Percentiles rank a stretch among this genome's conserved stretches.
Evolutionary conservation across 2,113 vertebrate genomes (phyloP).

Genomic region (Kobus ellipsiprymnus): DNA sequence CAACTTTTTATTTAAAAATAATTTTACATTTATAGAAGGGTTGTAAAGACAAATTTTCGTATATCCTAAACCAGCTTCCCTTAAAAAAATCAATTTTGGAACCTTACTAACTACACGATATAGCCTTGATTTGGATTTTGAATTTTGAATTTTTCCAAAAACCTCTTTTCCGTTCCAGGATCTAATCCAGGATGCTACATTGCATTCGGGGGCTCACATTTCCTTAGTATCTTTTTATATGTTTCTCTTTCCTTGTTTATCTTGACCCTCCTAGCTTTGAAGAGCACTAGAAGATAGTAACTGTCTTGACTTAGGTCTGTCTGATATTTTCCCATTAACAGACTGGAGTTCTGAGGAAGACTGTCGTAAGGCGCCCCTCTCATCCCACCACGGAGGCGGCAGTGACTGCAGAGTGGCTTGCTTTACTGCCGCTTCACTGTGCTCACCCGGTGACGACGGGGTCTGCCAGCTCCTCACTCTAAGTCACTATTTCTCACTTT

Average conservation of each 20-base stretch:
- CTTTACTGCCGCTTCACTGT: no score
- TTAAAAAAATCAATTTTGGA: background rate
- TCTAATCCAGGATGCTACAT: background rate
- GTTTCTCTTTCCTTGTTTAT: background rate
- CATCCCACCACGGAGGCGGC: fast-evolving
- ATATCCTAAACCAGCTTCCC: background rate
- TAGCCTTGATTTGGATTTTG: background rate
- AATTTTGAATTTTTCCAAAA: background rate
- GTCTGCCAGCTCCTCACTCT: background rate
- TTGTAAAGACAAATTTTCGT: background rate
- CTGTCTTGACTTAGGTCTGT: background rate
- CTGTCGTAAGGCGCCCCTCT: background rate
- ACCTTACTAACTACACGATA: background rate
- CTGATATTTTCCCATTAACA: background rate
- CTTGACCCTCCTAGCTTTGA: background rate
- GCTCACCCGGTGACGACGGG: background rate
- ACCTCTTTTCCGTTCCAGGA: background rate
- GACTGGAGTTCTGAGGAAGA: background rate
- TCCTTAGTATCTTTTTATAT: background rate
- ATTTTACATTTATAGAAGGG: background rate
- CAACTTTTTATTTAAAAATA: background rate
- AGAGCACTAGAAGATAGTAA: background rate
- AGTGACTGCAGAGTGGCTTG: background rate
- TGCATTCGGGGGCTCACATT: background rate
- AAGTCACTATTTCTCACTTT: background rate